A percentile compares a stretch with the other conserved stretches of the same genome.
These are phyloP conservation scores for Lateolabrax maculatus DNA, from an alignment of 2,797 vertebrate genomes.

Conservation along the genomic window DNA sequence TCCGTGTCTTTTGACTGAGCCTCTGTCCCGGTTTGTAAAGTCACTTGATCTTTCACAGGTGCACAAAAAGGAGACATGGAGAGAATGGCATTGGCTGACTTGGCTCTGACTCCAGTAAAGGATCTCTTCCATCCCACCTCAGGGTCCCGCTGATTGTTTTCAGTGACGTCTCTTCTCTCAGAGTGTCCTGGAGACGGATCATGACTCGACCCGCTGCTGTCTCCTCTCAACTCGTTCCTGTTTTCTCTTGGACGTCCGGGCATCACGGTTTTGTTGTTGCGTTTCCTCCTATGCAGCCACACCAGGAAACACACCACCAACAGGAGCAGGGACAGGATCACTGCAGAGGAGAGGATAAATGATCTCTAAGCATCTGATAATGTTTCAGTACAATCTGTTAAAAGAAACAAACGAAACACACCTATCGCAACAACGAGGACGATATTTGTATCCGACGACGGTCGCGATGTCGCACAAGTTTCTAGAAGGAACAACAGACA, in stretches of 20 bases:
- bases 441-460: background rate
- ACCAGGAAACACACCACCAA: constrained; percentile 63
- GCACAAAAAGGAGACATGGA: constrained; percentile 37
- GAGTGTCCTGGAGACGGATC: background rate
- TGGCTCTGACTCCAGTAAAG: constrained; percentile 63
- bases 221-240: background rate
- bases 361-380: background rate
- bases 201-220: fast-evolving
- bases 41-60: constrained; percentile 5
- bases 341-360: constrained; percentile 72
- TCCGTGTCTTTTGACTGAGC: background rate
- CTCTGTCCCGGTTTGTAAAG: constrained; percentile 30
- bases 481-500: constrained; percentile 18
- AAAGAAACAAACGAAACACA: constrained; percentile 34
- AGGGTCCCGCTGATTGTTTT: background rate
- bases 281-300: constrained; percentile 71
- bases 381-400: background rate
- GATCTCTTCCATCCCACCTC: constrained; percentile 6
- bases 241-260: constrained; percentile 35
- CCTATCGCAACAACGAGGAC: constrained; percentile 66
- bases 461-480: background rate
- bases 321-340: constrained; percentile 72
- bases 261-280: constrained; percentile 65
- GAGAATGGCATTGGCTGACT: constrained; percentile 82
- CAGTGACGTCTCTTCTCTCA: background rate